Percentiles rank a stretch among this genome's conserved stretches.
Conservation (phyloP, 2,113 vertebrate species). For the Alosa alosa region DNA sequence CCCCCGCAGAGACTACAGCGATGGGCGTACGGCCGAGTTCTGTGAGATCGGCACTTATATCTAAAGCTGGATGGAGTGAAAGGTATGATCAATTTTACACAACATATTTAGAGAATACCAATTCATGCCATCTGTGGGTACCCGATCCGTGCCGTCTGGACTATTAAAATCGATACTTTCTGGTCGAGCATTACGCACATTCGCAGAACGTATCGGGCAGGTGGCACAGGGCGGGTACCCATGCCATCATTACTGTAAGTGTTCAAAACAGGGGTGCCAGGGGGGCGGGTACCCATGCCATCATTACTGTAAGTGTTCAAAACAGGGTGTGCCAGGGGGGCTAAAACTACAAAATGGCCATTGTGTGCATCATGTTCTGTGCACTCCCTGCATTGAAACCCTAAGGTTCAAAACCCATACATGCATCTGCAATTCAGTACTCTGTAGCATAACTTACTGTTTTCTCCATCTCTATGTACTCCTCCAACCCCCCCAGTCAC, state of each 20-base stretch:
- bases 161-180: too few species aligned
- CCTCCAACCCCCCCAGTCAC: constrained; percentile 88
- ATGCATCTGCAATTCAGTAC: neutral
- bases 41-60: constrained; percentile 87
- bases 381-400: neutral
- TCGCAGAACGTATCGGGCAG: too few species aligned
- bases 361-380: neutral
- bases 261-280: neutral
- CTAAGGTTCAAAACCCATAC: neutral
- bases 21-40: constrained; percentile 85
- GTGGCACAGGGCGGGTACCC: too few species aligned
- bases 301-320: neutral
- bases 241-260: neutral
- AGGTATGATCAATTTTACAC: neutral
- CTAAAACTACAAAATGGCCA: neutral
- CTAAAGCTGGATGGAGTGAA: constrained; percentile 72
- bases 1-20: constrained; percentile 83
- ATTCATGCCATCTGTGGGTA: neutral
- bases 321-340: neutral
- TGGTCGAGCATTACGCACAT: too few species aligned
- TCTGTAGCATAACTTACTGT: constrained; percentile 68
- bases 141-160: too few species aligned
- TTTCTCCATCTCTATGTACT: constrained; percentile 83
- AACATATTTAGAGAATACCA: neutral
- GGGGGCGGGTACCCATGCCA: too few species aligned